Evolutionary conservation across 2,113 vertebrate species (phyloP).

Genomic region (Laticauda colubrina): DNA sequence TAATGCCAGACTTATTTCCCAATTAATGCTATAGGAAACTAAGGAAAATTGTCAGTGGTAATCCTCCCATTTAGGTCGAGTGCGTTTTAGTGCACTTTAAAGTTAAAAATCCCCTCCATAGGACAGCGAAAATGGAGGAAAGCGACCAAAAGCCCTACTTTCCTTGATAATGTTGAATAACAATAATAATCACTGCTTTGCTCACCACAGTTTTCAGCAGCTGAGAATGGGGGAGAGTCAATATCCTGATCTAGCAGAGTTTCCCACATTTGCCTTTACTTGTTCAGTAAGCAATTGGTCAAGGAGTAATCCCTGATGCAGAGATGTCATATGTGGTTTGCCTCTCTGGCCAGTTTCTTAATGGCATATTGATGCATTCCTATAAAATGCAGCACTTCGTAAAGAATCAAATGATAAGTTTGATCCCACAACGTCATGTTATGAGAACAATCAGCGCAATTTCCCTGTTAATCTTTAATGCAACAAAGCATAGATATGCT

Average conservation of each 20-base stretch:
- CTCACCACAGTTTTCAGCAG: background rate
- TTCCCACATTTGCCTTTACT: background rate
- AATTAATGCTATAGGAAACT: background rate
- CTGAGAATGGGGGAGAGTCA: background rate
- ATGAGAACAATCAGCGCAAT: background rate
- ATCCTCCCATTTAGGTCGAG: background rate
- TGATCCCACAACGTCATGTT: background rate
- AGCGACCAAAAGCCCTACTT: background rate
- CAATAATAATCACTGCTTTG: background rate
- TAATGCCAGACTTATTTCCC: background rate
- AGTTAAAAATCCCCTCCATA: background rate
- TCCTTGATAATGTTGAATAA: background rate
- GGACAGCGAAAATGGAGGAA: background rate
- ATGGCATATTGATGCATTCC: background rate
- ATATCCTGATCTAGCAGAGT: background rate
- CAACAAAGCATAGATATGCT: background rate
- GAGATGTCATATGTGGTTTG: background rate
- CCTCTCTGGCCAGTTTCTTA: background rate
- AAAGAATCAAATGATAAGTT: background rate
- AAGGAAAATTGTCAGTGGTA: background rate
- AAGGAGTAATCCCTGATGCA: background rate
- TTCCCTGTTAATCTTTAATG: background rate
- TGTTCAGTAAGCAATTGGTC: accelerated
- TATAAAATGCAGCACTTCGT: background rate
- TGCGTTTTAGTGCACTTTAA: background rate